Conservation (phyloP, 2,113 vertebrate species). For the Camelus dromedarius region DNA sequence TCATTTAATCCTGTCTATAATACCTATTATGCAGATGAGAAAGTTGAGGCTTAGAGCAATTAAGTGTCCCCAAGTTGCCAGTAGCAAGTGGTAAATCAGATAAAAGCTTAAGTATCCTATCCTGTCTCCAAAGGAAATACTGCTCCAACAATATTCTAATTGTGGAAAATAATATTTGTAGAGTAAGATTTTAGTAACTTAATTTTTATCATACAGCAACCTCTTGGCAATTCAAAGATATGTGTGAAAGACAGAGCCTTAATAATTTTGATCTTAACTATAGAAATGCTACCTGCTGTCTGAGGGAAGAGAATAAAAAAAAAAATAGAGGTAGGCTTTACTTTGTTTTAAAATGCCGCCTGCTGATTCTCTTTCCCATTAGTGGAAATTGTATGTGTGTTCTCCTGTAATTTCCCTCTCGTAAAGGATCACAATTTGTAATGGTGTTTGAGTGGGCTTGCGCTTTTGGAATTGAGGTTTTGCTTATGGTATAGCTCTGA, state of each 20-base stretch:
- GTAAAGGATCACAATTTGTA: slow-evolving; percentile 60
- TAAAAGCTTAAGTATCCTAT: not conserved
- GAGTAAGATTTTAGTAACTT: slow-evolving; percentile 21
- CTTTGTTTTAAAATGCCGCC: slow-evolving; percentile 77
- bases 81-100: not conserved
- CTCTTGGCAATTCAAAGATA: not conserved
- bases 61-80: not conserved
- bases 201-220: not conserved
- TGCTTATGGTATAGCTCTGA: not conserved
- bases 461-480: slow-evolving; percentile 58
- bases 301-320: slow-evolving; percentile 49
- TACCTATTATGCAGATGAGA: not conserved
- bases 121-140: not conserved
- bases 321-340: slow-evolving; percentile 62
- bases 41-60: not conserved
- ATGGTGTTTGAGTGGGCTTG: slow-evolving; percentile 61
- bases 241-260: not conserved
- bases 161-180: slow-evolving; percentile 48
- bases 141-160: slow-evolving; percentile 14
- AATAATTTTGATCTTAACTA: slow-evolving; percentile 44
- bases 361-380: slow-evolving; percentile 65
- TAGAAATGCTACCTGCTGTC: slow-evolving; percentile 68
- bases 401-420: slow-evolving; percentile 63
- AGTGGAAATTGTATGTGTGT: slow-evolving; percentile 68
- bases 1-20: not conserved